These are phyloP conservation scores for Exephanes ischioxanthus DNA, from an alignment of 2,888 invertebrate genomes.

Conservation along the genomic window DNA sequence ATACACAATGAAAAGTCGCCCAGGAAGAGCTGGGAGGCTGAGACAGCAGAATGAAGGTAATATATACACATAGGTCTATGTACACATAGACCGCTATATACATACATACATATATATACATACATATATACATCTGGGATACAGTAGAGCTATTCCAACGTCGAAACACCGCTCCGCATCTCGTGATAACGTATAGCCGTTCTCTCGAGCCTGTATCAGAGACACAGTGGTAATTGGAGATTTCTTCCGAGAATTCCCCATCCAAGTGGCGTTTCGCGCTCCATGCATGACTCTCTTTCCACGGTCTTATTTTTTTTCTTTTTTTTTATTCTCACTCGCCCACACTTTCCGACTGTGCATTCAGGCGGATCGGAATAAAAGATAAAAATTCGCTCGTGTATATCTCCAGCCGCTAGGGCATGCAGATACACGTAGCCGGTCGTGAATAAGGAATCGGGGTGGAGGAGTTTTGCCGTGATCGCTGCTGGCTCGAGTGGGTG, in stretches of 20 bases:
- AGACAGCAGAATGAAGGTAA: no score
- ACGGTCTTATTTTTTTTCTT: neutral
- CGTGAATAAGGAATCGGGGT: conserved; percentile 54
- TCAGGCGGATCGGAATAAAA: conserved; percentile 49
- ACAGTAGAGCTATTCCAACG: neutral
- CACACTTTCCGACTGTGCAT: conserved; percentile 24
- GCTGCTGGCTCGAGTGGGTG: conserved; percentile 26
- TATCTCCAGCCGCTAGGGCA: neutral
- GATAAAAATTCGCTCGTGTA: conserved; percentile 54
- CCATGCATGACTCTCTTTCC: neutral
- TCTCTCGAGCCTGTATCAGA: conserved; percentile 9
- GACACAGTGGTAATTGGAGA: conserved; percentile 61
- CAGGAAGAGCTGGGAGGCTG: no score
- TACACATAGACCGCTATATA: no score
- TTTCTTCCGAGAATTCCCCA: conserved; percentile 25
- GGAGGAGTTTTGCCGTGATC: neutral
- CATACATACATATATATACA: no score
- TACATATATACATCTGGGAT: no score
- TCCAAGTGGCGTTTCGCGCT: conserved; percentile 14
- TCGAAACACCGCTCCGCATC: neutral
- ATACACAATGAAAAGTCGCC: no score
- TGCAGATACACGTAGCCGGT: conserved; percentile 24
- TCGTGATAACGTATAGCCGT: neutral
- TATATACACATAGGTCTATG: no score
- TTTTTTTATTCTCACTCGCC: neutral